Evolutionary conservation across 2,888 invertebrate species (phyloP).

Genomic region (Synanthedon vespiformis): DNA sequence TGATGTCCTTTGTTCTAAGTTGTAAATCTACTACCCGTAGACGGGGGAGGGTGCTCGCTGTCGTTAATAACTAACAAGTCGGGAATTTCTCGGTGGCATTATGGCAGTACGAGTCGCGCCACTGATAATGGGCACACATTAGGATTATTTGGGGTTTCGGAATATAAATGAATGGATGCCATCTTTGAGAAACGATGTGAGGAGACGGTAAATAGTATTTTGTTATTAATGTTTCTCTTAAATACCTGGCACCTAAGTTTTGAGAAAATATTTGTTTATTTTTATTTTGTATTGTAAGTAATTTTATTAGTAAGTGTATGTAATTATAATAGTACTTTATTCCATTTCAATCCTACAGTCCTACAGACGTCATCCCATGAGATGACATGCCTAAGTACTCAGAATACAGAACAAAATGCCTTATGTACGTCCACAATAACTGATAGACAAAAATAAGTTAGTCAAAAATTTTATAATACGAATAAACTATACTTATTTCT

Average conservation of each 20-base stretch:
- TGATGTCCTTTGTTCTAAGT: conserved; percentile 59
- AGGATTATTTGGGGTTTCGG: conserved; percentile 49
- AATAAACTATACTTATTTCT: too few relatives aligned
- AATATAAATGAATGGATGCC: conserved; percentile 48
- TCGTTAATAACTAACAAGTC: conserved; percentile 41
- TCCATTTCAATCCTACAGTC: too few relatives aligned
- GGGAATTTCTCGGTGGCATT: conserved; percentile 36
- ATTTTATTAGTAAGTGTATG: too few relatives aligned
- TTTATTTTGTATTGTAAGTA: not conserved
- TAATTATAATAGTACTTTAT: too few relatives aligned
- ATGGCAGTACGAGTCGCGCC: conserved; percentile 38
- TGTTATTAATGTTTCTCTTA: conserved; percentile 31
- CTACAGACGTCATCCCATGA: too few relatives aligned
- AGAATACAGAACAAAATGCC: too few relatives aligned
- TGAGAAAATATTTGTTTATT: conserved; percentile 3
- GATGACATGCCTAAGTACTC: too few relatives aligned
- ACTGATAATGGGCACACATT: conserved; percentile 60
- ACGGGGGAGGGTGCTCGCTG: conserved; percentile 40
- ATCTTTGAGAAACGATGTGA: conserved; percentile 41
- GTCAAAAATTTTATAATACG: too few relatives aligned
- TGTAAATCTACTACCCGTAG: conserved; percentile 45
- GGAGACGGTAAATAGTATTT: conserved; percentile 12
- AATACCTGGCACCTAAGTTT: conserved; percentile 14
- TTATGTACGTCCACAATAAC: too few relatives aligned
- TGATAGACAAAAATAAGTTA: too few relatives aligned